Base-by-base conservation (phyloP, 2,888 invertebrate species). In the Drosophila peninsularis region DNA sequence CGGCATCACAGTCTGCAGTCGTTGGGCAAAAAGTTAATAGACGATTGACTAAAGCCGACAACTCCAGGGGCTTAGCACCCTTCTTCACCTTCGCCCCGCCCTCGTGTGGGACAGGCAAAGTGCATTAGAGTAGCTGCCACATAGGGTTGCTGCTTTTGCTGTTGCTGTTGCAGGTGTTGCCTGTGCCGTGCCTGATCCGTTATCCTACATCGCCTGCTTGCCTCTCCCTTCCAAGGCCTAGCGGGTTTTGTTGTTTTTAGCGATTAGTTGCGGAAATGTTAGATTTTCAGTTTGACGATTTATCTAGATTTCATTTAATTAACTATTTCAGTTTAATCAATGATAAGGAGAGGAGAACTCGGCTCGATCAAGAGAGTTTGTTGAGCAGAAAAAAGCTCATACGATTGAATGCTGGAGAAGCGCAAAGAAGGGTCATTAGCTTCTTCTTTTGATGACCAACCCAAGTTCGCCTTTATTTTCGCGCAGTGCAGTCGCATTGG, bases 1-100 rank as follows among this genome's bases (percentile, higher is more conserved):
- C 89, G 63, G 81, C 89, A 84, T 88, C 87, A 45, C 32, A 32
- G 39, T 37, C 52, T 37, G 37, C 24, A 14, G 39, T 34, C 21
- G 42, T 42, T 42, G 79, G 82, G 83, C 90, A 88, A 82, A 88
- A 91, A 90, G 90, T 90, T 90, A 90, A 90, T 91, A 90, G 91
- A 82, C 87, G 78, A 81, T 89, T 89, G 84, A 88, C 88, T 85
- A 85, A 89, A 88, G 74, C 88, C 82, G 86, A 77, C 89, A 71
- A 70, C 82, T 61, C 50, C 69, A 76, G 74, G 58, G 83, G 68
- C 85, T 88, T 87, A 80, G 73, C 88, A 82, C 91, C 87, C 87
- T 82, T 67, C 50, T 52, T 52, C 37, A 37, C 86, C 87, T 83
- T 75, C 50, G 39, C 53, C 17, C 19, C 39, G 36, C 54, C 54